phyloP scores from a whole-genome alignment of 2,113 vertebrate genomes.

The Synodontis membranacea region DNA sequence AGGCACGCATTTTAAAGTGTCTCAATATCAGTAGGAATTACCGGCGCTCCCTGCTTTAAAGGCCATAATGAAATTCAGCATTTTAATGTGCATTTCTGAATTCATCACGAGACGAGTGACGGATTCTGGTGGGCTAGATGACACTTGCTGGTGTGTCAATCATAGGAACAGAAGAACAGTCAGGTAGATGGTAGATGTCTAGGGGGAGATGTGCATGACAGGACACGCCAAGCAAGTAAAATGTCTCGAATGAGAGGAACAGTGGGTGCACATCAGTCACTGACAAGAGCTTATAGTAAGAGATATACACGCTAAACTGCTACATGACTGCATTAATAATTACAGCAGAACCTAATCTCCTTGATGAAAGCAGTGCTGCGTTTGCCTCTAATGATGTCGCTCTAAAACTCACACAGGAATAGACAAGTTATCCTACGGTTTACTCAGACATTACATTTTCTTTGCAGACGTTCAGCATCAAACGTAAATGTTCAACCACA shows the following conservation, averaged over 20 bases:
- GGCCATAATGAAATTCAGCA: not conserved
- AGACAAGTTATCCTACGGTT: not conserved
- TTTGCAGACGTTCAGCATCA: not conserved
- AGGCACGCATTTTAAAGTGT: not conserved
- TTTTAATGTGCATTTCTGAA: not conserved
- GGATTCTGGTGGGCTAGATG: conserved; percentile 15
- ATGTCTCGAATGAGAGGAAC: conserved; percentile 17
- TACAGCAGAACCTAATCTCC: not conserved
- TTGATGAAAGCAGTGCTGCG: not conserved
- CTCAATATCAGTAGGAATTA: not conserved
- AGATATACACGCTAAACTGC: not conserved
- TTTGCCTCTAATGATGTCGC: not conserved
- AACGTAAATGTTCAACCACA: not conserved
- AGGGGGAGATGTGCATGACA: conserved; percentile 28
- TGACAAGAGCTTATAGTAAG: not conserved
- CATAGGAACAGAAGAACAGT: conserved; percentile 18
- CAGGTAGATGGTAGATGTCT: conserved; percentile 30
- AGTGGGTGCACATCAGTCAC: conserved; percentile 26
- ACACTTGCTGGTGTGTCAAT: conserved; percentile 28
- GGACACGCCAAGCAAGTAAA: conserved; percentile 18
- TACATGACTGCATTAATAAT: conserved; percentile 3
- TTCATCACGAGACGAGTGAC: conserved; percentile 17
- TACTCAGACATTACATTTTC: not conserved
- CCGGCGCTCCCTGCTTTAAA: not conserved
- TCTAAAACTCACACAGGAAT: not conserved